Evolutionary conservation across 2,113 vertebrate species (phyloP).

Genomic region (Thermophis baileyi): DNA sequence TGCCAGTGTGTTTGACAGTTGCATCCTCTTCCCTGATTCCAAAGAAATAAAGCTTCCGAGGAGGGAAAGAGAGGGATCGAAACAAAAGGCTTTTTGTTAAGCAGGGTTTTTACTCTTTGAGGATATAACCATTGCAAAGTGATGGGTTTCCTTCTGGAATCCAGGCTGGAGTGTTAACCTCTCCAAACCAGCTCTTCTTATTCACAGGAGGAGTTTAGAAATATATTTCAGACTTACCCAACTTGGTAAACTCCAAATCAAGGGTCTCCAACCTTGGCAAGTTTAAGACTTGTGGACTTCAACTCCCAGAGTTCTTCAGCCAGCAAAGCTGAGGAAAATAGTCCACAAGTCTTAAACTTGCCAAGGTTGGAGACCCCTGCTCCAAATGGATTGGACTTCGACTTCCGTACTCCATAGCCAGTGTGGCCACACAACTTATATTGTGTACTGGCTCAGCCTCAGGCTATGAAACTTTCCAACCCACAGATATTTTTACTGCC

Average conservation of each 20-base stretch:
- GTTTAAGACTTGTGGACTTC: too few species aligned
- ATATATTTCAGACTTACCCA: neutral
- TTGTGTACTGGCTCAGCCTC: neutral
- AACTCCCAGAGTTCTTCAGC: too few species aligned
- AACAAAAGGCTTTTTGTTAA: neutral
- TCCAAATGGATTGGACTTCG: neutral
- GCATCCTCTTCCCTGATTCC: slow-evolving; percentile 10
- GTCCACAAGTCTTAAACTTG: too few species aligned
- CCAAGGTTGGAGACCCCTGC: too few species aligned
- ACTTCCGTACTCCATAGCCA: neutral
- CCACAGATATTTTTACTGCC: neutral
- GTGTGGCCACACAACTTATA: neutral
- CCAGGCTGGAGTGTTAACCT: neutral
- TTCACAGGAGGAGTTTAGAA: neutral
- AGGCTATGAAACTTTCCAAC: neutral
- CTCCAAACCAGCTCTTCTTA: neutral
- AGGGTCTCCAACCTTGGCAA: too few species aligned
- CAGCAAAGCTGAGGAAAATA: too few species aligned
- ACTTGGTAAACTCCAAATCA: neutral
- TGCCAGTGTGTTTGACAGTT: slow-evolving; percentile 11
- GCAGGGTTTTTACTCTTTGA: neutral
- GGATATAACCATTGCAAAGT: neutral
- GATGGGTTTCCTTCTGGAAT: neutral
- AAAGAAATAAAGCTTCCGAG: neutral
- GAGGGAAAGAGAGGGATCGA: neutral